phyloP scores from a whole-genome alignment of 2,113 vertebrate genomes.

The Podarcis cretensis region DNA sequence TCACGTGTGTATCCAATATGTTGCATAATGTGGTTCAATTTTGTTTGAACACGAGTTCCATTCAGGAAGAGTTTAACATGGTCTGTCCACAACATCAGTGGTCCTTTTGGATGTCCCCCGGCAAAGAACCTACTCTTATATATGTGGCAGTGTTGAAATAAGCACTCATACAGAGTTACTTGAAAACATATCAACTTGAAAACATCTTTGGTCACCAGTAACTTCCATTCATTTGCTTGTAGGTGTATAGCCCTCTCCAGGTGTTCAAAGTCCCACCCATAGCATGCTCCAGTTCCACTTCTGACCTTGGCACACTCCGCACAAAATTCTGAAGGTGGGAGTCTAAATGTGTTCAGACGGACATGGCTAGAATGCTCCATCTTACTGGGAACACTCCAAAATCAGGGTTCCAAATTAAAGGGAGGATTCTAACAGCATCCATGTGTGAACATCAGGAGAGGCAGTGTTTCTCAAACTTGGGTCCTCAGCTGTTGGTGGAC shows the following conservation, averaged over 20 bases:
- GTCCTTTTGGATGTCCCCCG: not conserved
- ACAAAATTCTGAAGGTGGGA: not conserved
- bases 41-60: fast-evolving
- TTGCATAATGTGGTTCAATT: not conserved
- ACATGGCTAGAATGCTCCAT: no score
- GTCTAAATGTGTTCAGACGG: no score
- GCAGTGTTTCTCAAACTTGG: no score
- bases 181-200: not conserved
- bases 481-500: no score
- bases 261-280: no score
- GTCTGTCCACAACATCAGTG: not conserved
- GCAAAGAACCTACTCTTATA: not conserved
- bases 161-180: not conserved
- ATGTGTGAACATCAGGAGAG: no score
- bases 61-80: not conserved
- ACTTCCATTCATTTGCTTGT: not conserved
- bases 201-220: not conserved
- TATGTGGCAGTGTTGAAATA: not conserved
- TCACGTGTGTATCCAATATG: not conserved
- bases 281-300: not conserved
- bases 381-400: no score
- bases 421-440: no score
- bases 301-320: not conserved
- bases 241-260: not conserved
- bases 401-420: no score